Base-by-base conservation (phyloP, 2,113 vertebrate genomes). In the Steatornis caripensis region DNA sequence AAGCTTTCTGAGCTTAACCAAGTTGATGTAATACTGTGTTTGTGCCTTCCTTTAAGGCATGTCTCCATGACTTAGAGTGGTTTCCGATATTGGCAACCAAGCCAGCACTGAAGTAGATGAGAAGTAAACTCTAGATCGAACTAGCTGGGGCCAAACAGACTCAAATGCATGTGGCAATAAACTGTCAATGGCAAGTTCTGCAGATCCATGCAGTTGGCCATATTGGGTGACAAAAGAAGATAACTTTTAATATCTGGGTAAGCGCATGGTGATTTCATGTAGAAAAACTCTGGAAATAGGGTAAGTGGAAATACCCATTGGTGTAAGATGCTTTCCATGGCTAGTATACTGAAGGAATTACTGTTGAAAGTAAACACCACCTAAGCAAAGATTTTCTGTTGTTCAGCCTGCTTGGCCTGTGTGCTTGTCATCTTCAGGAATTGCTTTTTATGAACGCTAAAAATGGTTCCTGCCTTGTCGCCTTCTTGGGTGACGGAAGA, bases 381-480 rank as follows among this genome's bases (percentile, higher is more conserved):
- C 26, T 60, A 77, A 65, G 32, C 62, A 37, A 87, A 77, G 23
- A 55, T 45, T n/a, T 83, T 86, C 22, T 48, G 11, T 29, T 9
- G 0, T 76, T 90, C 43, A 60, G 30, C 22, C 49, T 80, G 23
- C 26, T 86, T 74, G 22, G 66, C 20, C 5, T 39, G 3, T 57
- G 34, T 69, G 15, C 39, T 85, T 74, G 57, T 30, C 5, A 23
- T 1, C 18, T 62, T 72, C 41, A 71, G 62, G 23, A 48, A 10
- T 0, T 61, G 32, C 75, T 21, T 87, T 71, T 55, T 53, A 24
- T 13, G 26, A 84, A 69, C 4, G 6, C 22, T 65, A 32, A 62
- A 49, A 88, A n/a, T 0, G 1, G 10, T 74, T 91, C 68, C 13
- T 51, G 7, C 39, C 43, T 87, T 75, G 34, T 55, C 0, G 0